A percentile compares a stretch with the other conserved stretches of the same genome.
Conservation (phyloP, 1,140 invertebrate genomes). For the Papilio polyxenes region DNA sequence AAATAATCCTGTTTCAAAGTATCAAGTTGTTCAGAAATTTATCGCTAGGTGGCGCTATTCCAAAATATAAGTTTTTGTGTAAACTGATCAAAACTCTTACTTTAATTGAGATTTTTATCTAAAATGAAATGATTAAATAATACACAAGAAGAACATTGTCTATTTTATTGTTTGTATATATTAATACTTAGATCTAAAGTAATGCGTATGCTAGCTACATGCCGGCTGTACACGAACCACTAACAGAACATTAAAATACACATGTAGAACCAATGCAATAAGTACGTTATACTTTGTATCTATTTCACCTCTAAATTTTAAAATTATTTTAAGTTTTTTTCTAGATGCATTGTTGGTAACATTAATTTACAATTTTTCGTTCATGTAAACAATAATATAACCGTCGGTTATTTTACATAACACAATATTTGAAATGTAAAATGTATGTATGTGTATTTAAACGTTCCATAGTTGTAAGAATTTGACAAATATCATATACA, state of each 20-base stretch:
- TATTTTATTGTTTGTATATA: conserved; percentile 74
- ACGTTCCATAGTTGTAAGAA: not conserved
- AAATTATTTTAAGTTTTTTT: too few relatives aligned
- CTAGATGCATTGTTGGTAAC: too few relatives aligned
- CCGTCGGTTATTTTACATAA: too few relatives aligned
- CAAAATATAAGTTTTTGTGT: not conserved
- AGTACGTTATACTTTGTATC: too few relatives aligned
- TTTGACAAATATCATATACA: not conserved
- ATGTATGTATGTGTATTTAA: not conserved
- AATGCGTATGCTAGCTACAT: conserved; percentile 45
- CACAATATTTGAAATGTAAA: not conserved
- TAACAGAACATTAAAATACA: not conserved
- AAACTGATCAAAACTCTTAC: too few relatives aligned
- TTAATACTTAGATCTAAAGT: conserved; percentile 62
- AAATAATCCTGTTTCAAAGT: not conserved
- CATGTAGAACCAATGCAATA: not conserved
- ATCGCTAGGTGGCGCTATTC: conserved; percentile 22
- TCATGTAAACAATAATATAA: too few relatives aligned
- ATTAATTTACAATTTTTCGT: too few relatives aligned
- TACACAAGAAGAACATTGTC: conserved; percentile 68
- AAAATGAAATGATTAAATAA: conserved; percentile 47
- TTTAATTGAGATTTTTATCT: not conserved
- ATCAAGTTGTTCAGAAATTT: not conserved
- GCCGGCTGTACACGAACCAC: conserved; percentile 1
- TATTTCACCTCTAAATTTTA: too few relatives aligned